Evolutionary conservation across 2,113 vertebrate genomes (phyloP).

Genomic region (Takifugu bimaculatus): DNA sequence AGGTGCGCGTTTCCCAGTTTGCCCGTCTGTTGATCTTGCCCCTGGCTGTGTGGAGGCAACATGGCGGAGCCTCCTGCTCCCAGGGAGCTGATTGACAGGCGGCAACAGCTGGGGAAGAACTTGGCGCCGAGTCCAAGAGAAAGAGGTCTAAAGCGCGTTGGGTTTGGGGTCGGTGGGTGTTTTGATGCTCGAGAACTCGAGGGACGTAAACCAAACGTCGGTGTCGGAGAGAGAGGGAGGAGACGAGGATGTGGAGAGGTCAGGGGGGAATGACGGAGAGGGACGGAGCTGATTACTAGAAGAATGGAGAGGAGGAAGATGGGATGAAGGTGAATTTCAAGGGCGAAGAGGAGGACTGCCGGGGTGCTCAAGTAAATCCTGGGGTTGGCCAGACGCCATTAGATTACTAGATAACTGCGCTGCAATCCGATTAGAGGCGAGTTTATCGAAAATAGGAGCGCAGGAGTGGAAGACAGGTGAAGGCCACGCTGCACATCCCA

Average conservation of each 20-base stretch:
- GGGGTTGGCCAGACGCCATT: slow-evolving; percentile 27
- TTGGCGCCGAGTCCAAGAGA: not conserved
- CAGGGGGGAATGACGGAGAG: slow-evolving; percentile 20
- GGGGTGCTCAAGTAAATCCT: slow-evolving; percentile 23
- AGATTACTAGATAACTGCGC: slow-evolving; percentile 44
- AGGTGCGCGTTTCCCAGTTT: slow-evolving; percentile 30
- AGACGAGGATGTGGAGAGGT: slow-evolving; percentile 2
- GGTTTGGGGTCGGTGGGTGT: not conserved
- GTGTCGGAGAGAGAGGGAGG: not conserved
- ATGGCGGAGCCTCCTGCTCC: slow-evolving; percentile 10
- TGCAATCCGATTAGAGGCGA: slow-evolving; percentile 37
- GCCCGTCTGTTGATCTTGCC: slow-evolving; percentile 33
- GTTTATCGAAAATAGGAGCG: slow-evolving; percentile 27
- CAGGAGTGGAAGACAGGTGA: slow-evolving; percentile 31
- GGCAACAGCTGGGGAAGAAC: slow-evolving; percentile 9
- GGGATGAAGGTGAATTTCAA: slow-evolving; percentile 4
- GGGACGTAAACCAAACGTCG: not conserved
- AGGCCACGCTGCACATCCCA: slow-evolving; percentile 21
- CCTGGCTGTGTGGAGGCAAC: slow-evolving; percentile 11
- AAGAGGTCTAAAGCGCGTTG: not conserved
- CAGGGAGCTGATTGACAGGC: not conserved
- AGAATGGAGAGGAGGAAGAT: not conserved
- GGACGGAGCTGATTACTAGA: slow-evolving; percentile 20
- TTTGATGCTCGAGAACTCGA: not conserved
- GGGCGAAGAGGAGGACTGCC: not conserved